Evolutionary conservation across 2,797 vertebrate genomes (phyloP).

Genomic region (Pelodytes ibericus): DNA sequence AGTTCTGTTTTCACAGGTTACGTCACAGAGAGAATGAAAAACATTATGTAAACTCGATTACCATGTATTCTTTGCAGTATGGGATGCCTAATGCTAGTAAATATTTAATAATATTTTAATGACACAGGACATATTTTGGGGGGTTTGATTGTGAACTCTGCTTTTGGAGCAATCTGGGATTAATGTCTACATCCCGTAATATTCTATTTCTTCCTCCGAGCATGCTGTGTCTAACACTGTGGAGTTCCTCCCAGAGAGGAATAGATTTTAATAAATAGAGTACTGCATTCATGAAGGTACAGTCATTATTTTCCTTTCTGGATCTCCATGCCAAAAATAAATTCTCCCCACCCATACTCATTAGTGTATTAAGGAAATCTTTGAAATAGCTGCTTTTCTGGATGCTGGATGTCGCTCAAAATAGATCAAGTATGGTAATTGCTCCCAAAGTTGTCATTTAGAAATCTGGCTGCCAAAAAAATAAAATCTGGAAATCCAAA

Average conservation of each 20-base stretch:
- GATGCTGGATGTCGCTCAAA: constrained; percentile 32
- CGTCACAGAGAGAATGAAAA: too few species aligned
- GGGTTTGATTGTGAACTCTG: not conserved
- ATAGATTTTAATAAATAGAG: constrained; percentile 27
- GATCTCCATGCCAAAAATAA: constrained; percentile 35
- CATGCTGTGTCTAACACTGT: not conserved
- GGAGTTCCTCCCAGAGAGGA: not conserved
- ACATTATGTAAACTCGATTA: too few species aligned
- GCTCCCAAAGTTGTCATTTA: constrained; percentile 35
- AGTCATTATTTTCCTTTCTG: constrained; percentile 15
- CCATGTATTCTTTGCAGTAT: too few species aligned
- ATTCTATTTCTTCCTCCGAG: not conserved
- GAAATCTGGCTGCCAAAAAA: constrained; percentile 26
- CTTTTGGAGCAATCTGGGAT: not conserved
- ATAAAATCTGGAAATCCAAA: constrained; percentile 8
- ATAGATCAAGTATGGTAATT: constrained; percentile 42
- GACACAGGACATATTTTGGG: not conserved
- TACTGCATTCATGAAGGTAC: not conserved
- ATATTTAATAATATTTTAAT: too few species aligned
- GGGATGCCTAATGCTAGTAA: too few species aligned
- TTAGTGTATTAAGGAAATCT: constrained; percentile 29
- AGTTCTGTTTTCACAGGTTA: too few species aligned
- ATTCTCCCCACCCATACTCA: constrained; percentile 10
- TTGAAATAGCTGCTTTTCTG: constrained; percentile 15
- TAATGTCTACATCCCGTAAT: not conserved